Conservation (phyloP, 1,140 invertebrate genomes). For the Aphelenchoides fujianensis region DNA sequence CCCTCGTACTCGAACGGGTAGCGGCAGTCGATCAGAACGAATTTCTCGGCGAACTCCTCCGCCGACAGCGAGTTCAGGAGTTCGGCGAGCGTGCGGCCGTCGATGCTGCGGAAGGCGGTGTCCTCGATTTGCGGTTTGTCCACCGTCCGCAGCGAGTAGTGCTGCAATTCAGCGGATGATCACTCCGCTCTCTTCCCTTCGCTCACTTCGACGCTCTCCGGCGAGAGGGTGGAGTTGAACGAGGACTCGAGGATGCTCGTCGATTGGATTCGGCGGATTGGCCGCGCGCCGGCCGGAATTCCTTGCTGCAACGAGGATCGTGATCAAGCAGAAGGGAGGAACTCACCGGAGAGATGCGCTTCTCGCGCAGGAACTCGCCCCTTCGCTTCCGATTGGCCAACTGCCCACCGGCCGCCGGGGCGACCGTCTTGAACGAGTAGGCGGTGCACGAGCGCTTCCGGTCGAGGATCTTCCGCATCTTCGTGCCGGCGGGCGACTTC, state of each 20-base stretch:
- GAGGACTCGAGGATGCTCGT: neutral
- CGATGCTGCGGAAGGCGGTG: constrained; percentile 46
- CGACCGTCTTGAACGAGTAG: neutral
- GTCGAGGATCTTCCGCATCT: neutral
- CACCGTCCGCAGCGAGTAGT: constrained; percentile 37
- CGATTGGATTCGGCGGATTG: constrained; percentile 14
- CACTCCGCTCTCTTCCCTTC: neutral
- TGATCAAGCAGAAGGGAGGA: neutral
- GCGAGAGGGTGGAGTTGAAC: neutral
- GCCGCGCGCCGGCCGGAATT: neutral
- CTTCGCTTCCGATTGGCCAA: neutral
- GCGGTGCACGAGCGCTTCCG: neutral
- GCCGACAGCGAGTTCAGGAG: constrained; percentile 35
- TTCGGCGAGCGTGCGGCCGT: constrained; percentile 31
- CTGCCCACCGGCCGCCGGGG: no score
- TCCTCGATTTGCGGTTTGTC: constrained; percentile 27
- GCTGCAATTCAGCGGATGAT: constrained; percentile 7
- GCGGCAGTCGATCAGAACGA: constrained; percentile 68
- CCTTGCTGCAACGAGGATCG: neutral
- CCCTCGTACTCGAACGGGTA: constrained; percentile 97
- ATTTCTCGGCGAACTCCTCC: constrained; percentile 43
- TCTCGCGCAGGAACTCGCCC: neutral
- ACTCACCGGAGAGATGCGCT: constrained; percentile 9
- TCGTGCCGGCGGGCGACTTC: neutral
- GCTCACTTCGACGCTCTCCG: neutral